A percentile compares a stretch with the other conserved stretches of the same genome.
Conservation (phyloP, 2,888 invertebrate species). For the Pasiphila rectangulata region DNA sequence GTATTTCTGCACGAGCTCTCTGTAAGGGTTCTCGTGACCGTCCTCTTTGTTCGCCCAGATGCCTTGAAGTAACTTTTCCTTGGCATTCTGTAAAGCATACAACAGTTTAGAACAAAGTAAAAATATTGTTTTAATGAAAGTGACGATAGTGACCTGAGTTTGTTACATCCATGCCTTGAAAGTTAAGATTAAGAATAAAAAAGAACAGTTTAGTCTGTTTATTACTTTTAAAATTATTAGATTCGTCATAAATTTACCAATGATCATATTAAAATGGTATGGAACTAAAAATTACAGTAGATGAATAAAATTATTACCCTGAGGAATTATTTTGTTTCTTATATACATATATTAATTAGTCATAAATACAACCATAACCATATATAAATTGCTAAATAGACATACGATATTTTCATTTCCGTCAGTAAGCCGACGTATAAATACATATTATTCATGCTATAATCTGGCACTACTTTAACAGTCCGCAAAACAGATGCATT, state of each 20-base stretch:
- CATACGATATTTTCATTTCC: slow-evolving; percentile 26
- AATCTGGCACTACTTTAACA: slow-evolving; percentile 10
- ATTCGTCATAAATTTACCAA: slow-evolving; percentile 8
- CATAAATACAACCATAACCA: slow-evolving; percentile 74
- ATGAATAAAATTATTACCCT: no score
- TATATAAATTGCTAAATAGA: slow-evolving; percentile 32
- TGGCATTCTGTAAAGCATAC: slow-evolving; percentile 63
- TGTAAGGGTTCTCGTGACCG: slow-evolving; percentile 85
- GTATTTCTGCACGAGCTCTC: slow-evolving; percentile 91
- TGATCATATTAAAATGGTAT: slow-evolving; percentile 13
- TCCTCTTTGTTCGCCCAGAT: slow-evolving; percentile 78
- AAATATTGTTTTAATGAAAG: neutral
- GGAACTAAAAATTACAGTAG: slow-evolving; percentile 12
- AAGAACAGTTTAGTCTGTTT: slow-evolving; percentile 12
- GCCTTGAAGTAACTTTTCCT: slow-evolving; percentile 76
- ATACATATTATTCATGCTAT: no score
- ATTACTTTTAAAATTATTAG: slow-evolving; percentile 3
- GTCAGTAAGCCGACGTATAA: no score
- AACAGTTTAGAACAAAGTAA: slow-evolving; percentile 18
- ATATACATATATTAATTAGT: slow-evolving; percentile 61
- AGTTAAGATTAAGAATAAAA: slow-evolving; percentile 19
- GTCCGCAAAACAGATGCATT: neutral
- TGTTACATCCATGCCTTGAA: slow-evolving; percentile 21
- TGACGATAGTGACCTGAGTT: slow-evolving; percentile 15
- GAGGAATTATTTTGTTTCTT: no score